A percentile compares a stretch with the other conserved stretches of the same genome.
phyloP scores from a whole-genome alignment of 2,888 invertebrate species.

The Harmothoe impar region DNA sequence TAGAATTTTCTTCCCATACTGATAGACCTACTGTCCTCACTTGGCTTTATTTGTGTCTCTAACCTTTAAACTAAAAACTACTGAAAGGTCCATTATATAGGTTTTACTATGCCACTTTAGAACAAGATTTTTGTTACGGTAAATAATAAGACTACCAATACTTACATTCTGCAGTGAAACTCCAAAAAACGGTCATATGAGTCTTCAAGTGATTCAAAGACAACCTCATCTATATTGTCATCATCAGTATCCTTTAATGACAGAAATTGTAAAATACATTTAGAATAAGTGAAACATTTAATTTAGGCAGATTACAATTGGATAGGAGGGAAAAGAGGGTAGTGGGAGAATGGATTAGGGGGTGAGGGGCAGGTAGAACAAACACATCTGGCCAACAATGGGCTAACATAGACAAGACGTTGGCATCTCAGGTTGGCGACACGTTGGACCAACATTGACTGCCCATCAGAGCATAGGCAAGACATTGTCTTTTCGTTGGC shows the following conservation, averaged over 20 bases:
- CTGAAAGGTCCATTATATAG: background rate
- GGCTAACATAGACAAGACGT: too few species aligned
- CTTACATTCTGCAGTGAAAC: conserved; percentile 17
- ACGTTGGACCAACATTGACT: too few species aligned
- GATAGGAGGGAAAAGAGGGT: background rate
- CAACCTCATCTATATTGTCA: background rate
- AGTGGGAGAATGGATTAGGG: background rate
- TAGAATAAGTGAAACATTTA: background rate
- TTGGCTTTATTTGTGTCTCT: too few species aligned
- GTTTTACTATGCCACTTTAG: background rate
- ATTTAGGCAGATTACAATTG: background rate
- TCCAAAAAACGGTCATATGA: background rate
- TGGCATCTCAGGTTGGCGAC: too few species aligned
- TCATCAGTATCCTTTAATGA: background rate
- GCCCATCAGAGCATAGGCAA: too few species aligned
- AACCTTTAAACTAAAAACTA: background rate
- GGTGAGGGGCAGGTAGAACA: background rate
- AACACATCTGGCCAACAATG: too few species aligned
- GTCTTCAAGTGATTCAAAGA: background rate
- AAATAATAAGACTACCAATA: too few species aligned
- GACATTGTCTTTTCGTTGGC: too few species aligned
- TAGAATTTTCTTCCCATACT: background rate
- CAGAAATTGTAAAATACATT: too few species aligned
- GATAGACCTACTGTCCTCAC: too few species aligned
- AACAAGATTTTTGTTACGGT: too few species aligned